A percentile compares a stretch with the other conserved stretches of the same genome.
phyloP scores from a whole-genome alignment of 2,888 invertebrate genomes.

The Ophion ventricosus region DNA sequence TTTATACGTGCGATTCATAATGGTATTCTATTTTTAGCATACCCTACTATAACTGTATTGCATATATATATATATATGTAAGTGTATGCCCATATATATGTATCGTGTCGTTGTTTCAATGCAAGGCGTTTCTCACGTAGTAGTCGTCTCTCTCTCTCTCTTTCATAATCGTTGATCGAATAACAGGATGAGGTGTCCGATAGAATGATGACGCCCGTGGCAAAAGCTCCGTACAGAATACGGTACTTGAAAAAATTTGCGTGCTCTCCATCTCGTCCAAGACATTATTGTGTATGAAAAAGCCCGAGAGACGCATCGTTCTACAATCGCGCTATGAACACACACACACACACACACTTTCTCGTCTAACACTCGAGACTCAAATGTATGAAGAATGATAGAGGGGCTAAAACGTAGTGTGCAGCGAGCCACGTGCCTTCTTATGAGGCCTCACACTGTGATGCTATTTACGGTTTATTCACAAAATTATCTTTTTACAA shows the following conservation, averaged over 20 bases:
- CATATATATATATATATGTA: not conserved
- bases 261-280: conserved; percentile 39
- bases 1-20: conserved; percentile 17
- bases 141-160: conserved; percentile 32
- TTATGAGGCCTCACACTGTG: no score
- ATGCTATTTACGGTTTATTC: no score
- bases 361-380: no score
- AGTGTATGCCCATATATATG: not conserved
- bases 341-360: no score
- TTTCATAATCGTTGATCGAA: conserved; percentile 53
- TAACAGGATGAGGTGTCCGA: conserved; percentile 60
- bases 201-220: conserved; percentile 18
- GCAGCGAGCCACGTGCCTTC: no score
- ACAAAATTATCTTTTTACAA: no score
- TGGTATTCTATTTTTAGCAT: conserved; percentile 31
- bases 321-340: conserved; percentile 10
- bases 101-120: conserved; percentile 29
- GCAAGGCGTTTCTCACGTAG: conserved; percentile 45
- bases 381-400: no score
- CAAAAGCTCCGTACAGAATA: conserved; percentile 23
- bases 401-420: no score
- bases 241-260: conserved; percentile 47
- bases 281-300: conserved; percentile 52
- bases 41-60: not conserved
- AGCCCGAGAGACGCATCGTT: conserved; percentile 26